Conservation (phyloP, 2,113 vertebrate genomes). For the Scolopax mira region DNA sequence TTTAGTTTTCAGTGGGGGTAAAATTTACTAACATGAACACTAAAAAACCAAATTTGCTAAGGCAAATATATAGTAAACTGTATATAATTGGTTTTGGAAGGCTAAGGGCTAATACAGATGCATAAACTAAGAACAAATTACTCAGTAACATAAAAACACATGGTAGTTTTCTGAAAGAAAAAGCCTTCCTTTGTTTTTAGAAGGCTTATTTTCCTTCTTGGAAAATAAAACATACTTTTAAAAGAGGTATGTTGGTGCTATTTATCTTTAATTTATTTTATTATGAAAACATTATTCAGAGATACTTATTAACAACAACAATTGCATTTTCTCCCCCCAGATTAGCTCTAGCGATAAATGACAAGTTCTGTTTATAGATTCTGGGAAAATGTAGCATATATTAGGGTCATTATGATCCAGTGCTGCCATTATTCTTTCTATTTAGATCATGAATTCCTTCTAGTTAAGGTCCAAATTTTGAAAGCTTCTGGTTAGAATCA, state of each 20-base stretch:
- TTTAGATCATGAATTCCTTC: background rate
- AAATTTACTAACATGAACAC: background rate
- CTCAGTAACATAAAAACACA: background rate
- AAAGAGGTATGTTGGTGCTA: background rate
- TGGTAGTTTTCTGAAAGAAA: background rate
- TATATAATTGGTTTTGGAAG: background rate
- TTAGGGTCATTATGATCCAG: background rate
- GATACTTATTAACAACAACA: background rate
- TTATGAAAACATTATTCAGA: background rate
- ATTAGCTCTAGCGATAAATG: background rate
- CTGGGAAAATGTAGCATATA: background rate
- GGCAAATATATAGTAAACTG: background rate
- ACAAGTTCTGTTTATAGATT: background rate
- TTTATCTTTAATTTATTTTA: background rate
- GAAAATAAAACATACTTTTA: background rate
- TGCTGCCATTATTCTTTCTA: background rate
- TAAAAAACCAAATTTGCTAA: background rate
- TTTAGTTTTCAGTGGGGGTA: background rate
- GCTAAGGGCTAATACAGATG: background rate
- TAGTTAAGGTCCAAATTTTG: background rate
- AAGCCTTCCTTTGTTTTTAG: background rate
- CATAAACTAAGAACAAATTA: background rate
- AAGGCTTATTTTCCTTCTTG: background rate
- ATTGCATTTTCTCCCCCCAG: background rate
- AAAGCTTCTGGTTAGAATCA: background rate